Conservation (phyloP, 2,113 vertebrate genomes). For the Dissostichus mawsoni region DNA sequence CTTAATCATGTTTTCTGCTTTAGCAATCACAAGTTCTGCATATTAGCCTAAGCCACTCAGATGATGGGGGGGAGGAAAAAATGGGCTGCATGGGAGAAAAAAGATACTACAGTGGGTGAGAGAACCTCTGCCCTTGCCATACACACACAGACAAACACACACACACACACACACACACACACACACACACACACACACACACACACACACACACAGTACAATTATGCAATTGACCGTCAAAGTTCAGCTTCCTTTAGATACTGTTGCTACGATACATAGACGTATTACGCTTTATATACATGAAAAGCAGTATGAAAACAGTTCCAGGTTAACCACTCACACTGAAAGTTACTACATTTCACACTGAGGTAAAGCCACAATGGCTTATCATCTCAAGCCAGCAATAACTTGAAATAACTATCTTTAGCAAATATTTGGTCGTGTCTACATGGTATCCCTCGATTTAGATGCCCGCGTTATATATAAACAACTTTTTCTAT, state of each 20-base stretch:
- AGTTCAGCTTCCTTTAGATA: background rate
- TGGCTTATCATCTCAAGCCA: background rate
- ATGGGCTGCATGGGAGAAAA: conserved; percentile 1
- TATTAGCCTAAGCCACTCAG: conserved; percentile 76
- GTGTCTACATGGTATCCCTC: no score
- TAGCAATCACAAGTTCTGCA: conserved; percentile 77
- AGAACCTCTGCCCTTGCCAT: conserved; percentile 39
- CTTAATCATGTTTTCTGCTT: conserved; percentile 80
- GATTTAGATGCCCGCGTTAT: no score
- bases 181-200: background rate
- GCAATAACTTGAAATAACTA: background rate
- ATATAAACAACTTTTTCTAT: no score
- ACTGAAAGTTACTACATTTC: background rate
- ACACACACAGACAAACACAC: background rate
- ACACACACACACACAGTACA: background rate
- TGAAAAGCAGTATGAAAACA: background rate
- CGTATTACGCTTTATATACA: background rate
- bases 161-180: conserved; percentile 1
- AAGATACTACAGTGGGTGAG: conserved; percentile 21
- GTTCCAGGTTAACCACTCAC: background rate
- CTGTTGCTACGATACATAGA: background rate
- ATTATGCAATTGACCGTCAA: background rate
- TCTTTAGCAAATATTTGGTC: background rate
- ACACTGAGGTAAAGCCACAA: background rate
- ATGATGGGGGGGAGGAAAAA: conserved; percentile 65